Evolutionary conservation across 2,113 vertebrate genomes (phyloP).

Genomic region (Etheostoma spectabile): DNA sequence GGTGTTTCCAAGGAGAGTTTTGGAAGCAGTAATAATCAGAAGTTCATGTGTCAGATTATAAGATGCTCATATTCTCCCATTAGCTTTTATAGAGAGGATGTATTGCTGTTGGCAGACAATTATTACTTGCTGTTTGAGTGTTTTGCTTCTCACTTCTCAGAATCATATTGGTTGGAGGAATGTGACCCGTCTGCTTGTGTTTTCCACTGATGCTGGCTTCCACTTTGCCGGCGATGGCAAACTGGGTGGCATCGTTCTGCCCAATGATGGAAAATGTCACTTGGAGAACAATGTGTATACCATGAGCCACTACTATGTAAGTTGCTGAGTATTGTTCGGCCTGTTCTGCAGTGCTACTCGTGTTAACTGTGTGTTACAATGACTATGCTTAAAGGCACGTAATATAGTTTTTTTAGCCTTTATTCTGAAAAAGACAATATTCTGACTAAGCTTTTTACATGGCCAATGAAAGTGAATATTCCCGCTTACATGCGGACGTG

Average conservation of each 20-base stretch:
- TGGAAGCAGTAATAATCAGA: slow-evolving; percentile 32
- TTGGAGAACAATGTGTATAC: slow-evolving; percentile 92
- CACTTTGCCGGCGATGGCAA: slow-evolving; percentile 99
- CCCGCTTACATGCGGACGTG: too few relatives aligned
- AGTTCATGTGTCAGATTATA: slow-evolving; percentile 4
- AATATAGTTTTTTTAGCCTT: too few relatives aligned
- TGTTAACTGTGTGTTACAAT: not conserved
- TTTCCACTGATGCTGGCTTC: slow-evolving; percentile 98
- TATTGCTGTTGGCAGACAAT: not conserved
- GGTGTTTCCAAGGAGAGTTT: slow-evolving; percentile 33
- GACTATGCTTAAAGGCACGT: too few relatives aligned
- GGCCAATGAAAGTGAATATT: too few relatives aligned
- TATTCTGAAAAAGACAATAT: too few relatives aligned
- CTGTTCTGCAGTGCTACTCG: not conserved
- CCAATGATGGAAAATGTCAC: slow-evolving; percentile 97
- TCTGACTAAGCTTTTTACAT: too few relatives aligned
- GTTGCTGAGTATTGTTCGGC: slow-evolving; percentile 43
- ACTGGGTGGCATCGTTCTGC: slow-evolving; percentile 97
- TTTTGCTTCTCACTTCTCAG: slow-evolving; percentile 74
- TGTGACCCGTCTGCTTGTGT: slow-evolving; percentile 96
- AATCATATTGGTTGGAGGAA: slow-evolving; percentile 97
- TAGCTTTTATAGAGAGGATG: not conserved
- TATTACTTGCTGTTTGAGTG: not conserved
- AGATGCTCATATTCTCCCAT: not conserved
- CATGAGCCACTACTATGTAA: slow-evolving; percentile 99